Conservation (phyloP, 2,113 vertebrate genomes). For the Kryptolebias marmoratus region DNA sequence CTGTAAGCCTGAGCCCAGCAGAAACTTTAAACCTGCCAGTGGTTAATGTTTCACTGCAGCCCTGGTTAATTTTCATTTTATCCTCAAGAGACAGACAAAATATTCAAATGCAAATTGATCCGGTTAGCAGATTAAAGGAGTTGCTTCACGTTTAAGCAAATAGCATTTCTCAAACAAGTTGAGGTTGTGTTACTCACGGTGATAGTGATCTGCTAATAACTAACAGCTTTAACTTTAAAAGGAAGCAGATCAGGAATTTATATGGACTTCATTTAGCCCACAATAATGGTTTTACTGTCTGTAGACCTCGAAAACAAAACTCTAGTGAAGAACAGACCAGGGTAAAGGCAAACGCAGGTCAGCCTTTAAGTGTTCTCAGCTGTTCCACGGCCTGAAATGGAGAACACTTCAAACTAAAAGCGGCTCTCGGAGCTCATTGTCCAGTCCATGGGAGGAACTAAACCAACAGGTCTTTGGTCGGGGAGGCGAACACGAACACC, state of each 20-base stretch:
- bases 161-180: background rate
- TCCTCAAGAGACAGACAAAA: conserved; percentile 10
- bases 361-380: background rate
- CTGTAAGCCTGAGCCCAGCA: background rate
- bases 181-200: background rate
- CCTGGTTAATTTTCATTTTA: conserved; percentile 4
- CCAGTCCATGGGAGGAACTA: background rate
- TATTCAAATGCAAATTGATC: conserved; percentile 14
- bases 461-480: background rate
- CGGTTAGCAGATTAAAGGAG: background rate
- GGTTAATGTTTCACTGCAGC: conserved; percentile 14
- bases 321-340: background rate
- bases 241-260: background rate
- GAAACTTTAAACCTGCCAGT: background rate
- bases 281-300: too few species aligned
- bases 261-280: too few species aligned
- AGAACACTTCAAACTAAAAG: background rate
- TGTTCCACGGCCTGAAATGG: background rate
- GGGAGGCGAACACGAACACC: background rate
- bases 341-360: background rate
- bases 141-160: conserved; percentile 4
- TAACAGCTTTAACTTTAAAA: background rate
- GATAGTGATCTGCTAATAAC: background rate
- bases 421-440: background rate
- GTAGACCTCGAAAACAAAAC: background rate